phyloP scores from a whole-genome alignment of 2,113 vertebrate species.

The Rhynchomys soricoides region DNA sequence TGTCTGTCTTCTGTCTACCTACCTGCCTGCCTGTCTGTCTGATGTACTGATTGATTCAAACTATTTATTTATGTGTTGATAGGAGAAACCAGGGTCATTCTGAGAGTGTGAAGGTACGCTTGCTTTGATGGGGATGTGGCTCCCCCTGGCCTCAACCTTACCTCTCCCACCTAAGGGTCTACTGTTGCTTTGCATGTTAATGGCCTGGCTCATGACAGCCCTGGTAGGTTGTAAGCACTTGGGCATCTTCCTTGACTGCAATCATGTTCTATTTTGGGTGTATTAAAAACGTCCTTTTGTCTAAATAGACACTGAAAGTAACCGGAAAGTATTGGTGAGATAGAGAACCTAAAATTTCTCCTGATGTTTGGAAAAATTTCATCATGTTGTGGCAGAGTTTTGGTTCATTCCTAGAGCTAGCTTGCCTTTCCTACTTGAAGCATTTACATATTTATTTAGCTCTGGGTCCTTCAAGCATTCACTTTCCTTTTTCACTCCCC shows the following conservation, averaged over 20 bases:
- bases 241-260: not conserved
- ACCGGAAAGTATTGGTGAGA: not conserved
- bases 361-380: constrained; percentile 18
- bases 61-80: not conserved
- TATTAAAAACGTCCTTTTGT: not conserved
- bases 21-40: not conserved
- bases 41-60: not conserved
- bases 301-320: constrained; percentile 37
- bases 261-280: not conserved
- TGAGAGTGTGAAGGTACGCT: not conserved
- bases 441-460: constrained; percentile 42
- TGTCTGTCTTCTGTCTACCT: not conserved
- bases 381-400: not conserved
- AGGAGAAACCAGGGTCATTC: not conserved
- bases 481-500: not conserved
- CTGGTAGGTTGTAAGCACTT: not conserved
- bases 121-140: not conserved
- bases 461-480: not conserved
- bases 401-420: not conserved
- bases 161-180: not conserved
- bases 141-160: not conserved
- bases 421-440: constrained; percentile 30
- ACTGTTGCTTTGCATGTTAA: not conserved
- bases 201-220: not conserved
- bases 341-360: constrained; percentile 38